Conservation (phyloP, 1,140 invertebrate species). For the Bursaphelenchus mucronatus region DNA sequence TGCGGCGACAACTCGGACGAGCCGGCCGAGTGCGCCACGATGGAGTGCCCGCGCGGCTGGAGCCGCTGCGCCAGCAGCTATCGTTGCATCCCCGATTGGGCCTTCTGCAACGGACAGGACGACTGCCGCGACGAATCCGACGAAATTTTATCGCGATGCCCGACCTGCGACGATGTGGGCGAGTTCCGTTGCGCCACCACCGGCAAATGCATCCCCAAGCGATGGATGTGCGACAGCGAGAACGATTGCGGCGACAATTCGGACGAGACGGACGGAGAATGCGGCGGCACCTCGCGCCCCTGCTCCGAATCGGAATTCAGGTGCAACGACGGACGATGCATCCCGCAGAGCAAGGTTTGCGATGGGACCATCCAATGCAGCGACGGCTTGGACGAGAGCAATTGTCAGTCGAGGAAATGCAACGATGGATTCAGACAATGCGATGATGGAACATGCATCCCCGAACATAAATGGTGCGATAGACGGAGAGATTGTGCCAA, state of each 20-base stretch:
- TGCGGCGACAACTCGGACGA: slow-evolving; percentile 78
- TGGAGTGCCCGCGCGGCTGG: slow-evolving; percentile 52
- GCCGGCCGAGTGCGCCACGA: slow-evolving; percentile 38
- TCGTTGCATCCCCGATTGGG: slow-evolving; percentile 60
- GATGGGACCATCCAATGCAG: slow-evolving; percentile 58
- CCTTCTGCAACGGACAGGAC: slow-evolving; percentile 60
- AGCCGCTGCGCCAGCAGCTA: slow-evolving; percentile 50
- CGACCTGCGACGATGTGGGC: slow-evolving; percentile 54
- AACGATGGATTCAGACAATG: slow-evolving; percentile 46
- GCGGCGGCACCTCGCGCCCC: slow-evolving; percentile 55
- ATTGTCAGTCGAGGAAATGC: slow-evolving; percentile 53
- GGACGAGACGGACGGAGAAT: slow-evolving; percentile 49
- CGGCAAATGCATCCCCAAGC: slow-evolving; percentile 83
- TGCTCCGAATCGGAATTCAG: slow-evolving; percentile 74
- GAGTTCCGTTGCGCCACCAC: slow-evolving; percentile 64
- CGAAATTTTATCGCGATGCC: slow-evolving; percentile 41
- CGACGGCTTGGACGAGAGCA: slow-evolving; percentile 56
- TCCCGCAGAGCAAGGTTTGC: slow-evolving; percentile 69
- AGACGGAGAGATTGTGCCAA: slow-evolving; percentile 50
- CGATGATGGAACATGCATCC: slow-evolving; percentile 58
- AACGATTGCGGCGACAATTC: slow-evolving; percentile 50
- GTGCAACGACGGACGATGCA: slow-evolving; percentile 86
- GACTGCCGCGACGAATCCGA: slow-evolving; percentile 56
- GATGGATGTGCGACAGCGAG: slow-evolving; percentile 81
- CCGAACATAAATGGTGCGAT: slow-evolving; percentile 54